These are phyloP conservation scores for Hippolais icterina DNA, from an alignment of 2,113 vertebrate species.

Conservation along the genomic window DNA sequence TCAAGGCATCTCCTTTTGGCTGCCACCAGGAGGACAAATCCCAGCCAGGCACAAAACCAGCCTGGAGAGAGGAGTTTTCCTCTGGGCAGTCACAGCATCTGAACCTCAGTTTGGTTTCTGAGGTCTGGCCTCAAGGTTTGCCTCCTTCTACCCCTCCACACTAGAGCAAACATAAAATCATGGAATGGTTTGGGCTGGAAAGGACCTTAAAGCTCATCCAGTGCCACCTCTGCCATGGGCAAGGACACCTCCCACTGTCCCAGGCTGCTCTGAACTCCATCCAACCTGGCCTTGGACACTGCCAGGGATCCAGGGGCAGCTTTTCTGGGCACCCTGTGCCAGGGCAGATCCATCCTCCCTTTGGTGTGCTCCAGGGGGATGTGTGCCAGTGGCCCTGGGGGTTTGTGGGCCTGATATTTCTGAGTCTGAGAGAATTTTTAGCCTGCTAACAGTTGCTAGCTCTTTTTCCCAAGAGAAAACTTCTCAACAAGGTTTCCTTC, in stretches of 20 bases:
- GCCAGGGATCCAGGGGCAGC: background rate
- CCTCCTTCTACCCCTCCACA: background rate
- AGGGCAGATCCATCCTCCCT: background rate
- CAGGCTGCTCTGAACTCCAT: background rate
- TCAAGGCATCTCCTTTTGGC: background rate
- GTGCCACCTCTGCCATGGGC: background rate
- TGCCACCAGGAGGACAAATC: background rate
- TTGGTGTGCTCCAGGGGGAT: rapidly evolving
- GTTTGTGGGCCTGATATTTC: no score
- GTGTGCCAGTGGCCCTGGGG: background rate
- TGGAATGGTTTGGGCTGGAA: background rate
- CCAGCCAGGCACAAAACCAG: background rate
- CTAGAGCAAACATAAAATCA: background rate
- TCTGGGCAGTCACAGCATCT: background rate
- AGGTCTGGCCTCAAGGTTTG: background rate
- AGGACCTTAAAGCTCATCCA: background rate
- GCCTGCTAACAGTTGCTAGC: no score
- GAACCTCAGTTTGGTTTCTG: background rate
- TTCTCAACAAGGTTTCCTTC: no score
- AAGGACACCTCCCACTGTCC: background rate
- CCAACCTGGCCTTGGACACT: background rate
- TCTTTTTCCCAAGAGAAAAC: no score
- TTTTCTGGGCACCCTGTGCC: background rate
- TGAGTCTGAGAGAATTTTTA: no score
- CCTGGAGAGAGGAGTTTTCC: background rate